Evolutionary conservation across 1,140 invertebrate genomes (phyloP).

Genomic region (Mylabris phalerata): DNA sequence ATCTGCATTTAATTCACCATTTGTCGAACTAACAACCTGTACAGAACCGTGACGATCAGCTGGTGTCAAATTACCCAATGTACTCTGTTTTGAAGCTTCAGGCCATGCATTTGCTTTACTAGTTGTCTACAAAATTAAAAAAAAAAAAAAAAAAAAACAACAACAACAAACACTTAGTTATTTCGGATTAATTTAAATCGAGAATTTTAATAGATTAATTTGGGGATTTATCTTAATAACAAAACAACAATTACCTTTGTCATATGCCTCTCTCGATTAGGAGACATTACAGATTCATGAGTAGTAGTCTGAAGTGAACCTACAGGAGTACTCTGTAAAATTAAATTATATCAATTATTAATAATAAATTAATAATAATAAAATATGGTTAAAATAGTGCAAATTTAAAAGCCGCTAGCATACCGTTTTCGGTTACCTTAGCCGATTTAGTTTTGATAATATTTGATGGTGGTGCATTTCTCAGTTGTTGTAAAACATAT

Average conservation of each 20-base stretch:
- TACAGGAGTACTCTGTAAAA: conserved; percentile 79
- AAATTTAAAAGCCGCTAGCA: background rate
- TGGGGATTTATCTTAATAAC: background rate
- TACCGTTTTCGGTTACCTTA: conserved; percentile 53
- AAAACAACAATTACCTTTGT: conserved; percentile 58
- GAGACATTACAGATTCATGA: conserved; percentile 83
- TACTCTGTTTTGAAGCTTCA: conserved; percentile 50
- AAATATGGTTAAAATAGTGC: background rate
- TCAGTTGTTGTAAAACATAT: conserved; percentile 65
- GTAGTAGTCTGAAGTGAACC: conserved; percentile 80
- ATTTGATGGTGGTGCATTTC: conserved; percentile 76
- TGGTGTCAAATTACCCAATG: conserved; percentile 73
- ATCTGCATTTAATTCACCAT: conserved; percentile 90
- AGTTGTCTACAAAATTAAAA: conserved; percentile 23
- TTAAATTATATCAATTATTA: conserved; percentile 26
- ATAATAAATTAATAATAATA: background rate
- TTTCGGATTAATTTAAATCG: conserved; percentile 2
- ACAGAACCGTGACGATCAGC: conserved; percentile 81
- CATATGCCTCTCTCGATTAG: conserved; percentile 76
- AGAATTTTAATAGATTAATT: background rate
- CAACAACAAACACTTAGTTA: background rate
- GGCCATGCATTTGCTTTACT: conserved; percentile 44
- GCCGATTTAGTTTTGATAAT: conserved; percentile 76
- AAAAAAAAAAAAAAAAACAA: conserved; percentile 4
- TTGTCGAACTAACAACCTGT: conserved; percentile 95